These are phyloP conservation scores for Actinostola sp. DNA, from an alignment of 92 coral and sea anemone genomes.

Conservation along the genomic window DNA sequence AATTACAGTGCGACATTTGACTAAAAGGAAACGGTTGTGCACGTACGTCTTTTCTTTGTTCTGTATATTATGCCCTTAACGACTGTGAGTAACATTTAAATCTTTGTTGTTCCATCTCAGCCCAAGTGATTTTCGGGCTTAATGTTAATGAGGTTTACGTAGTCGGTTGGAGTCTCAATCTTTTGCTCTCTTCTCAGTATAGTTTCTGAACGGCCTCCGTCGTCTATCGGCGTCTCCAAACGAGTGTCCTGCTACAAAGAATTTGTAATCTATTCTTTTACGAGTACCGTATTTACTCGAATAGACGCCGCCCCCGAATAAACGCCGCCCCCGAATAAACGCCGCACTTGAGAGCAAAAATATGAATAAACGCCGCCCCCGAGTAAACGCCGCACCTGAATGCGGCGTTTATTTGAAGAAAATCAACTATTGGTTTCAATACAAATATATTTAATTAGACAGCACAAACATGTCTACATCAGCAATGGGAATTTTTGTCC, in stretches of 20 bases:
- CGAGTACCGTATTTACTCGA: too few species aligned
- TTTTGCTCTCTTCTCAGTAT: neutral
- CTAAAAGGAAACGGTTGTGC: slow-evolving; percentile 8
- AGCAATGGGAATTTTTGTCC: too few species aligned
- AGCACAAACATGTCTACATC: too few species aligned
- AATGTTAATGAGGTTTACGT: slow-evolving; percentile 12
- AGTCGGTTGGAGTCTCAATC: slow-evolving; percentile 41
- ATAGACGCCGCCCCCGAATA: too few species aligned
- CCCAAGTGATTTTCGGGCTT: slow-evolving; percentile 10
- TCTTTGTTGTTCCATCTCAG: slow-evolving; percentile 11
- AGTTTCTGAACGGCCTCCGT: slow-evolving; percentile 26
- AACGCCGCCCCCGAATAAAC: too few species aligned
- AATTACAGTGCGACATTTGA: slow-evolving; percentile 22
- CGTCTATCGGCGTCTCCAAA: slow-evolving; percentile 21
- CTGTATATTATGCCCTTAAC: slow-evolving; percentile 12
- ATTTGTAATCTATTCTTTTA: slow-evolving; percentile 30
- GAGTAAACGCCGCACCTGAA: too few species aligned
- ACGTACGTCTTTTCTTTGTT: slow-evolving; percentile 1
- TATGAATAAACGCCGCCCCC: too few species aligned
- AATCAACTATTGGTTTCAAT: too few species aligned
- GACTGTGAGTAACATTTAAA: slow-evolving; percentile 9
- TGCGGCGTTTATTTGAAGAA: too few species aligned
- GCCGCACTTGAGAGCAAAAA: too few species aligned
- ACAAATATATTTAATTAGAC: too few species aligned
- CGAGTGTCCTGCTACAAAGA: slow-evolving; percentile 22